These are phyloP conservation scores for Parelbella ahira DNA, from an alignment of 2,888 invertebrate species.

Conservation along the genomic window DNA sequence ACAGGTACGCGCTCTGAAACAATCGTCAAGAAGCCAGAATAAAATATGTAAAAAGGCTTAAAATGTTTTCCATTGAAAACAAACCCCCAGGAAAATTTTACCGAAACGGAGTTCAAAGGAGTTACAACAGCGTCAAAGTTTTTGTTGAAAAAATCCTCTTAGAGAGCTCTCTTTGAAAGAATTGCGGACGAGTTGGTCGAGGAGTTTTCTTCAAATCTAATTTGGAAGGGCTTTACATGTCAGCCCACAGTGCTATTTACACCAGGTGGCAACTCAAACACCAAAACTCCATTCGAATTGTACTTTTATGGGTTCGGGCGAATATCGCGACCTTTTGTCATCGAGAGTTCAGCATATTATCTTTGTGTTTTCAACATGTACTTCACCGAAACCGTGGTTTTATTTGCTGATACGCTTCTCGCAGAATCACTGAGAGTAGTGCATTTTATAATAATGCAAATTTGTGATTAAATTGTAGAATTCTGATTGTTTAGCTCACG, in stretches of 20 bases:
- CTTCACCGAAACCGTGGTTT: constrained; percentile 11
- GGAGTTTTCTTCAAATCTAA: constrained; percentile 37
- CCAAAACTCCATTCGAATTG: constrained; percentile 25
- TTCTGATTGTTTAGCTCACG: no score
- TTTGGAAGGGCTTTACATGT: constrained; percentile 46
- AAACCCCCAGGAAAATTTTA: constrained; percentile 5
- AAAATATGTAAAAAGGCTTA: constrained; percentile 9
- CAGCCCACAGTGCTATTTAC: constrained; percentile 33
- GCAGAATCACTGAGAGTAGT: no score
- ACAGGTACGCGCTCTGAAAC: no score
- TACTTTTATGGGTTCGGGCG: background rate
- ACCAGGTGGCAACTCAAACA: constrained; percentile 28
- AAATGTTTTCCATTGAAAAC: constrained; percentile 10
- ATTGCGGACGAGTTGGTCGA: constrained; percentile 11
- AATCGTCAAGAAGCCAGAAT: no score
- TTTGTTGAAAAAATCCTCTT: constrained; percentile 11
- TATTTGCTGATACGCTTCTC: no score
- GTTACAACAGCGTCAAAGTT: constrained; percentile 23
- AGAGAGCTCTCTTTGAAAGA: constrained; percentile 19
- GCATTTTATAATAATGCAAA: no score
- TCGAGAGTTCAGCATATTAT: constrained; percentile 3
- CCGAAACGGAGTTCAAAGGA: constrained; percentile 22
- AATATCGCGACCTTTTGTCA: constrained; percentile 1
- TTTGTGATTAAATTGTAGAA: no score
- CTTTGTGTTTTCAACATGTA: background rate